Conservation (phyloP, 2,113 vertebrate species). For the Sialia sialis region DNA sequence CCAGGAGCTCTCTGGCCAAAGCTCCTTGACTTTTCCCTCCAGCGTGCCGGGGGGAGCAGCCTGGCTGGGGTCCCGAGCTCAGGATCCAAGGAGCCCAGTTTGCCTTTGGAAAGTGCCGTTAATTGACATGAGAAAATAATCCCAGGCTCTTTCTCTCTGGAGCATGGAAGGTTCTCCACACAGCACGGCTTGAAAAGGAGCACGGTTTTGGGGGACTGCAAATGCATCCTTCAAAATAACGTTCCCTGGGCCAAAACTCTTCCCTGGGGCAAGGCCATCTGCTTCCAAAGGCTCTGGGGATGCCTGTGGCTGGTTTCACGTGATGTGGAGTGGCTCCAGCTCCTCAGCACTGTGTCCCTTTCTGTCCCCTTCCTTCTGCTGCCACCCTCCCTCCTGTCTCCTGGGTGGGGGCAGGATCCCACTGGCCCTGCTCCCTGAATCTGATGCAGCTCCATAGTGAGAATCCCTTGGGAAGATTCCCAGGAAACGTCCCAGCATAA, state of each 20-base stretch:
- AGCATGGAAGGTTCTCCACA: constrained; percentile 14
- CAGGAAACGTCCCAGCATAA: rapidly evolving
- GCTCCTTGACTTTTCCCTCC: constrained; percentile 33
- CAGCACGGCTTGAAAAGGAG: neutral
- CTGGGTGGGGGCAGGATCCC: rapidly evolving
- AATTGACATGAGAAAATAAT: constrained; percentile 63
- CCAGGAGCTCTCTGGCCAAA: constrained; percentile 12
- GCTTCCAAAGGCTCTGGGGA: constrained; percentile 10
- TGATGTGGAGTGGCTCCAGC: neutral
- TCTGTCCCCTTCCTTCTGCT: neutral
- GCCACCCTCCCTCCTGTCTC: rapidly evolving
- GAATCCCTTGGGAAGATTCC: neutral
- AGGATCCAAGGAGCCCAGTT: constrained; percentile 1
- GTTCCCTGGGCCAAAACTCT: neutral
- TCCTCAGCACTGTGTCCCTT: neutral
- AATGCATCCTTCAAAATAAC: neutral
- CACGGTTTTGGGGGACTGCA: neutral
- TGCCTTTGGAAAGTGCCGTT: constrained; percentile 26
- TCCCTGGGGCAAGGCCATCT: neutral
- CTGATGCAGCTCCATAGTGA: neutral
- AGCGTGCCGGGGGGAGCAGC: neutral
- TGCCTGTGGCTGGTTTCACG: neutral
- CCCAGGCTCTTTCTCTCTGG: constrained; percentile 16
- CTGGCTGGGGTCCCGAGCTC: neutral
- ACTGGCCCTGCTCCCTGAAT: neutral